A percentile compares a stretch with the other conserved stretches of the same genome.
These are phyloP conservation scores for Morpho deidamia DNA, from an alignment of 2,888 invertebrate species.

Conservation along the genomic window DNA sequence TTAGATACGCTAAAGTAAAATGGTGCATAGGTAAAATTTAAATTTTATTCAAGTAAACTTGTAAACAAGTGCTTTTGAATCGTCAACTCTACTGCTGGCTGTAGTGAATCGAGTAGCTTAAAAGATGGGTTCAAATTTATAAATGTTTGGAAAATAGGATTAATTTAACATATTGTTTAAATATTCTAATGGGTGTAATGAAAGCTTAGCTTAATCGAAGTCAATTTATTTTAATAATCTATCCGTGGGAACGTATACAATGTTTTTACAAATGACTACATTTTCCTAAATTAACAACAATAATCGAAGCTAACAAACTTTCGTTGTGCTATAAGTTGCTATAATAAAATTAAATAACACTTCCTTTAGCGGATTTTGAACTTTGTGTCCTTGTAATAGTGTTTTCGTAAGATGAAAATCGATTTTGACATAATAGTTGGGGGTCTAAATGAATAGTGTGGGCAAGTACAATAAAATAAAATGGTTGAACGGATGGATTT, in stretches of 20 bases:
- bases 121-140: no score
- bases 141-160: no score
- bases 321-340: slow-evolving; percentile 15
- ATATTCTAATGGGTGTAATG: no score
- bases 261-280: slow-evolving; percentile 38
- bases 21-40: no score
- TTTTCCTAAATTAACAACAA: slow-evolving; percentile 57
- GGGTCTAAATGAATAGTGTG: slow-evolving; percentile 55
- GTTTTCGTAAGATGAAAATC: neutral
- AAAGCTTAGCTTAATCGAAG: neutral
- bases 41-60: no score
- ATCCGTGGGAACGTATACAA: slow-evolving; percentile 14
- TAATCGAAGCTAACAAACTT: slow-evolving; percentile 37
- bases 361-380: slow-evolving; percentile 9
- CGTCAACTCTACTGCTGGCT: no score
- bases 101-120: no score
- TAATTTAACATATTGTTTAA: no score
- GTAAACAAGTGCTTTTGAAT: no score
- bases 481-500: slow-evolving; percentile 60
- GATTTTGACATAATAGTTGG: slow-evolving; percentile 21
- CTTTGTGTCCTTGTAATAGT: slow-evolving; percentile 22
- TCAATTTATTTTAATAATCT: slow-evolving; percentile 12
- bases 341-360: neutral
- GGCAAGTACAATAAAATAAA: slow-evolving; percentile 71
- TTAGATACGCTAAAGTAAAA: no score